Percentiles rank a stretch among this genome's conserved stretches.
Conservation (phyloP, 1,140 invertebrate genomes). For the Sipha flava region DNA sequence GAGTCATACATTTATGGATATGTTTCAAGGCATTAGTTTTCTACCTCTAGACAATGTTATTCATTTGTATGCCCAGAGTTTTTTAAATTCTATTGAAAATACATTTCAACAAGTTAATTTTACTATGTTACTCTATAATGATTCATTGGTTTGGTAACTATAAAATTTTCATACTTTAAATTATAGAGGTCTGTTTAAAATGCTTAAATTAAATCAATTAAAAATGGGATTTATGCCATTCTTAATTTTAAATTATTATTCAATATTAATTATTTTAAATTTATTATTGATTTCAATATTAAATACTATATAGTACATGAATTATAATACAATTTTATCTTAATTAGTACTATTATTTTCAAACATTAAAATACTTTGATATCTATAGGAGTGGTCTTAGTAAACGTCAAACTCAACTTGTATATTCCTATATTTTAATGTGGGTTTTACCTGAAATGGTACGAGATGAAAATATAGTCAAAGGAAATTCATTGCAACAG, state of each 20-base stretch:
- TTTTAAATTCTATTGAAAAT: conserved; percentile 21
- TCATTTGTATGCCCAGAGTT: conserved; percentile 15
- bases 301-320: too few species aligned
- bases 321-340: too few species aligned
- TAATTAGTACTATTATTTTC: too few species aligned
- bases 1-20: conserved; percentile 14
- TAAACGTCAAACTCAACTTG: conserved; percentile 14
- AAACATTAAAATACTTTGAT: background rate
- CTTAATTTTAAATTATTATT: too few species aligned
- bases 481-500: conserved; percentile 16
- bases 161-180: too few species aligned
- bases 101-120: conserved; percentile 17
- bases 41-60: background rate
- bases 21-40: conserved; percentile 24
- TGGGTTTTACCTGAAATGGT: conserved; percentile 3
- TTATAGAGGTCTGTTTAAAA: too few species aligned
- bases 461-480: background rate
- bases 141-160: conserved; percentile 22
- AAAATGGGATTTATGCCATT: too few species aligned
- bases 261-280: too few species aligned
- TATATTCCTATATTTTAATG: conserved; percentile 24
- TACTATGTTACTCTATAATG: conserved; percentile 19
- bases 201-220: too few species aligned
- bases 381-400: conserved; percentile 6
- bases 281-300: too few species aligned